phyloP scores from a whole-genome alignment of 2,888 invertebrate genomes.

The Lochmaea capreae region DNA sequence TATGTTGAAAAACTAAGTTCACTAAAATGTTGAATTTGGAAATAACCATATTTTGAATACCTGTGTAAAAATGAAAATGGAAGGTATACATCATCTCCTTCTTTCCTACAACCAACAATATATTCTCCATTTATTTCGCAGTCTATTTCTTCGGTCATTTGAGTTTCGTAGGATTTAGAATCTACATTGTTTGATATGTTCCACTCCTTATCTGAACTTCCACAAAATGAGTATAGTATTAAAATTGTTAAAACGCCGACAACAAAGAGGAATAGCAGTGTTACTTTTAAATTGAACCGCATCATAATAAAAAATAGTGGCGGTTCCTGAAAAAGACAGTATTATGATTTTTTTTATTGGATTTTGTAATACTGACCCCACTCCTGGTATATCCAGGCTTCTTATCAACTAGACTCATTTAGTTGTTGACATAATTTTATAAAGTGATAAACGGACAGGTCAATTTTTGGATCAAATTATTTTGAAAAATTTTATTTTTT shows the following conservation, averaged over 20 bases:
- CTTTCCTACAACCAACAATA: slow-evolving; percentile 57
- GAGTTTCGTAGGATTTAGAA: slow-evolving; percentile 60
- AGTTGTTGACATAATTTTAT: slow-evolving; percentile 32
- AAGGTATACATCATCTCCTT: slow-evolving; percentile 85
- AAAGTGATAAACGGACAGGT: neutral
- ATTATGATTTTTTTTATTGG: neutral
- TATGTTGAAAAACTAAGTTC: neutral
- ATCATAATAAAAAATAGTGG: slow-evolving; percentile 74
- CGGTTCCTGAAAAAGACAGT: slow-evolving; percentile 59
- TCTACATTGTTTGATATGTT: slow-evolving; percentile 46
- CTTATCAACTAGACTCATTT: slow-evolving; percentile 38
- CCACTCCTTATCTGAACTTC: slow-evolving; percentile 58
- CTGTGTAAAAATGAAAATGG: slow-evolving; percentile 93
- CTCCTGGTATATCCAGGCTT: slow-evolving; percentile 35
- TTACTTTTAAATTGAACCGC: slow-evolving; percentile 82
- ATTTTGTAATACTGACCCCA: slow-evolving; percentile 22
- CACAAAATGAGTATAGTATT: slow-evolving; percentile 82
- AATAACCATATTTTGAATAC: neutral
- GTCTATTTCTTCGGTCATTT: slow-evolving; percentile 77
- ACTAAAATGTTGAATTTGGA: neutral
- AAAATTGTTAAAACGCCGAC: slow-evolving; percentile 77
- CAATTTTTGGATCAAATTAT: neutral
- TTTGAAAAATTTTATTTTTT: neutral
- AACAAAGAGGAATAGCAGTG: slow-evolving; percentile 74
- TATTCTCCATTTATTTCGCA: slow-evolving; percentile 92